Base-by-base conservation (phyloP, 2,113 vertebrate species). In the Kobus ellipsiprymnus region DNA sequence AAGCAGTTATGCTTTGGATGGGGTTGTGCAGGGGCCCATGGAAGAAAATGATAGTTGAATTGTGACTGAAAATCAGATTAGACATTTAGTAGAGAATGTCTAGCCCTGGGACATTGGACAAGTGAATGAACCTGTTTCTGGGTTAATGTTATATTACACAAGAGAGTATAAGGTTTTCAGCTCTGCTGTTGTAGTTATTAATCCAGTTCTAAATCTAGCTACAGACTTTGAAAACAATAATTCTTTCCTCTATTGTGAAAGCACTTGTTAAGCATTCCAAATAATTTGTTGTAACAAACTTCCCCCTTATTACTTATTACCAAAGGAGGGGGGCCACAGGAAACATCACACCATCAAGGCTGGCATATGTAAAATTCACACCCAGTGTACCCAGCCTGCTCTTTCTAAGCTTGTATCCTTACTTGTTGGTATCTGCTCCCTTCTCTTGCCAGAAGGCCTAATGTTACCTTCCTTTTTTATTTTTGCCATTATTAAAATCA, bases 401-500 rank as follows among this genome's bases (percentile, higher is more conserved):
- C 90, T 94, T 78, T 84, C 48, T 55, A 90, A 91, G 59, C 36
- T 77, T 86, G n/a, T 94, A 90, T 96, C 87, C 91, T 12, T 80
- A 48, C 36, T 78, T 93, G 71, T 88, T 91, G 88, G 55, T 83
- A 74, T 93, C 78, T 95, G 78, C 62, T 97, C 23, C 16, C 44
- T 83, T 94, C 74, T 94, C 67, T 36, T 83, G 54, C 36, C 78
- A 95, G 93, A 78, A 40, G 67, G 36, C 36, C 29, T 88, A 92
- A 87, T 71, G 46, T 29, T 90, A 44, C 82, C 33, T 46, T 92
- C 36, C 27, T 46, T 81, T 90, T 87, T 92, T 40, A 62, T 95
- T 33, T 25, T 91, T 78, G 50, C 62, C 46, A 40, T 95, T 97
- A 94, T 90, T 91, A 97, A 97, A 97, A 93, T 87, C n/a, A 50